phyloP scores from a whole-genome alignment of 2,113 vertebrate species.

The Scartelaos histophorus region DNA sequence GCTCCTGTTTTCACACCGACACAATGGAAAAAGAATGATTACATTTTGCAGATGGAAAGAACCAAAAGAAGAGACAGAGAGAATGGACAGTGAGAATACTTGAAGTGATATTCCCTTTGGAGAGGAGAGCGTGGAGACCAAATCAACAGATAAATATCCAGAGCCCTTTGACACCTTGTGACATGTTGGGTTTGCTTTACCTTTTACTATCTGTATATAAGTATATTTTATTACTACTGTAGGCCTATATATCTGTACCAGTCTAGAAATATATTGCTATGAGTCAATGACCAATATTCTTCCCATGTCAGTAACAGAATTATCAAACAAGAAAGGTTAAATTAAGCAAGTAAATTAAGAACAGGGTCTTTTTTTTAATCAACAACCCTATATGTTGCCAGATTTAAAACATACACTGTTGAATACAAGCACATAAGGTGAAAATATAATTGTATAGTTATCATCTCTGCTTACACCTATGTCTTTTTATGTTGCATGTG shows the following conservation, averaged over 20 bases:
- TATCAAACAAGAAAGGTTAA: background rate
- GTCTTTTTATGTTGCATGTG: background rate
- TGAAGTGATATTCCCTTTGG: constrained; percentile 18
- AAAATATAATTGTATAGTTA: background rate
- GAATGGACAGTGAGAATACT: background rate
- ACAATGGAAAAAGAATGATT: constrained; percentile 22
- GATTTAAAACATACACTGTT: too few species aligned
- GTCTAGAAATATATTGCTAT: constrained; percentile 8
- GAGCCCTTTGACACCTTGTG: background rate
- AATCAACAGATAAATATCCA: background rate
- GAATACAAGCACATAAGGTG: background rate
- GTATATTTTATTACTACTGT: background rate
- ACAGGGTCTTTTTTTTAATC: too few species aligned
- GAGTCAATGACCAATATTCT: constrained; percentile 3
- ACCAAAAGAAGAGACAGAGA: constrained; percentile 2
- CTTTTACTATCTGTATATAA: background rate
- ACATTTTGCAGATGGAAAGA: constrained; percentile 26
- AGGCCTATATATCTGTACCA: background rate
- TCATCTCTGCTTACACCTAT: background rate
- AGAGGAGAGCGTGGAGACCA: background rate
- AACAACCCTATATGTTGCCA: too few species aligned
- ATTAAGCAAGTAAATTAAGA: background rate
- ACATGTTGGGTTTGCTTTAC: constrained; percentile 17
- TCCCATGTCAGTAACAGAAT: background rate
- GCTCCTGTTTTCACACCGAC: constrained; percentile 27